These are phyloP conservation scores for Drosophila sp. DNA, from an alignment of 1,140 invertebrate genomes.

Conservation along the genomic window DNA sequence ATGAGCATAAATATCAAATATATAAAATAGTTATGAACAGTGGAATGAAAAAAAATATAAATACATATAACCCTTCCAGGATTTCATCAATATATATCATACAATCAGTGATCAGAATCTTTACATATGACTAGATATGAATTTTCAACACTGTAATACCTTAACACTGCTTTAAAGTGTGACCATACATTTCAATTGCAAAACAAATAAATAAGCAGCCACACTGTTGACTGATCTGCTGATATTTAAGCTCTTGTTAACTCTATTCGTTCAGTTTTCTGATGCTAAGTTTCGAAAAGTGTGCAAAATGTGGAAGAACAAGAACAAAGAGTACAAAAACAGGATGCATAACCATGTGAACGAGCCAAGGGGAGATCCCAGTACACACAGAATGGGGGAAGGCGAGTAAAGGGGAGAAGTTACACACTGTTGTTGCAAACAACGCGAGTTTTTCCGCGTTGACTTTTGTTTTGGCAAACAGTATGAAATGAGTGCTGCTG, in stretches of 20 bases:
- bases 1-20: constrained; percentile 29
- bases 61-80: background rate
- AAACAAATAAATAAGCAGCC: background rate
- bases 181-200: too few relatives aligned
- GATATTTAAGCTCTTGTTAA: background rate
- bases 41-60: constrained; percentile 35
- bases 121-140: too few relatives aligned
- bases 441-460: constrained; percentile 32
- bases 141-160: too few relatives aligned
- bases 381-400: background rate
- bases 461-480: constrained; percentile 73
- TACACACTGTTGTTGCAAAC: constrained; percentile 32
- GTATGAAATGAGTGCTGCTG: constrained; percentile 65
- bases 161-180: too few relatives aligned
- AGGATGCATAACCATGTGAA: constrained; percentile 40
- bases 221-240: background rate
- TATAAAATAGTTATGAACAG: constrained; percentile 19
- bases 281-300: background rate
- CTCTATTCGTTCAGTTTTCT: background rate
- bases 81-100: too few relatives aligned
- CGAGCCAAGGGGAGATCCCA: background rate
- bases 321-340: constrained; percentile 7
- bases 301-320: background rate
- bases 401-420: constrained; percentile 38
- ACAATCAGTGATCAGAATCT: too few relatives aligned